A percentile compares a stretch with the other conserved stretches of the same genome.
Evolutionary conservation across 2,113 vertebrate genomes (phyloP).

Genomic region (Arizona elegans): DNA sequence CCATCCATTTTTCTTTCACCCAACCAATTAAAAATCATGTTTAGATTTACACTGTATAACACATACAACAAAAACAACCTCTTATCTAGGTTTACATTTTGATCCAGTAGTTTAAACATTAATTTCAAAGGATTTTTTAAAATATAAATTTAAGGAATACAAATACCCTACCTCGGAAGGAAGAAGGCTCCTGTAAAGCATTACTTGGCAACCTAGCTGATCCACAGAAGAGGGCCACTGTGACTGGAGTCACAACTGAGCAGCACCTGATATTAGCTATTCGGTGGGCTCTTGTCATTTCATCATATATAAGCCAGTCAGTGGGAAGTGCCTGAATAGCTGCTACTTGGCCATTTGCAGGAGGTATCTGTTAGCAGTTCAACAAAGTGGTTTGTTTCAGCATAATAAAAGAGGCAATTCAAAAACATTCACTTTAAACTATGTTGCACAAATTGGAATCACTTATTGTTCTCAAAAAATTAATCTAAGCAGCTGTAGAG

Average conservation of each 20-base stretch:
- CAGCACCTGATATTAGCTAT: constrained; percentile 89
- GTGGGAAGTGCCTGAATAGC: constrained; percentile 79
- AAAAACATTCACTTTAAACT: background rate
- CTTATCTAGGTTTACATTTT: background rate
- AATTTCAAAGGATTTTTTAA: background rate
- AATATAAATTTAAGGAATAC: constrained; percentile 7
- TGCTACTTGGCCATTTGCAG: constrained; percentile 76
- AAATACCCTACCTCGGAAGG: constrained; percentile 60
- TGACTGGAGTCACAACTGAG: constrained; percentile 81
- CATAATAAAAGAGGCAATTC: background rate
- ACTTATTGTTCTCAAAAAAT: no score
- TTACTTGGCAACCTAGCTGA: constrained; percentile 78
- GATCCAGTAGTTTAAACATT: background rate
- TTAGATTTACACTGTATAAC: background rate
- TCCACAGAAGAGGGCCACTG: constrained; percentile 84
- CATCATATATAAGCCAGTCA: constrained; percentile 93
- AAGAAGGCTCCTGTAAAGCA: constrained; percentile 73
- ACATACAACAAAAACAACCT: background rate
- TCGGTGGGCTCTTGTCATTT: constrained; percentile 86
- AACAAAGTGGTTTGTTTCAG: background rate
- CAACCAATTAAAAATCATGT: background rate
- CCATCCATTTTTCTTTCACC: background rate
- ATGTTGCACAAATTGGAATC: background rate
- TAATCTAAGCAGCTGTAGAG: background rate
- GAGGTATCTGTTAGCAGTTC: constrained; percentile 71